A percentile compares a stretch with the other conserved stretches of the same genome.
These are phyloP conservation scores for Pseudolycoriella hygida DNA, from an alignment of 2,888 invertebrate species.

Conservation along the genomic window DNA sequence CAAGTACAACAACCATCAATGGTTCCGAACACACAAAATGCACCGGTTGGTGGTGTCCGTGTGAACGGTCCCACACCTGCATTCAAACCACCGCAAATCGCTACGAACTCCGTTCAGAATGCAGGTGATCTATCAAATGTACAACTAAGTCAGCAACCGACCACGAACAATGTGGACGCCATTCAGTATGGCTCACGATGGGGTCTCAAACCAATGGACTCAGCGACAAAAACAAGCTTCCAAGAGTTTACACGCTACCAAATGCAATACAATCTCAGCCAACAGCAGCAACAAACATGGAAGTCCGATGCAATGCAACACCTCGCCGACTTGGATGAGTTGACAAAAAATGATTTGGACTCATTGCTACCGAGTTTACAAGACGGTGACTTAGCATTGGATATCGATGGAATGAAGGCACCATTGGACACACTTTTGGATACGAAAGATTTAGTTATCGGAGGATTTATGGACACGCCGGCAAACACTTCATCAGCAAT, in stretches of 20 bases:
- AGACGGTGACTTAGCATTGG: constrained; percentile 35
- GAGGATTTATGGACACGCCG: constrained; percentile 19
- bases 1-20: constrained; percentile 12
- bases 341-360: constrained; percentile 38
- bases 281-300: constrained; percentile 21
- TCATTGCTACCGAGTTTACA: constrained; percentile 43
- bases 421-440: constrained; percentile 26
- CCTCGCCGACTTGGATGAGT: constrained; percentile 21
- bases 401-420: constrained; percentile 24
- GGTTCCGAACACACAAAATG: constrained; percentile 6
- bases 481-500: constrained; percentile 10
- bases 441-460: constrained; percentile 27
- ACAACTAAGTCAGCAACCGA: constrained; percentile 7
- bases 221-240: constrained; percentile 41
- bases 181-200: constrained; percentile 23
- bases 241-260: constrained; percentile 46
- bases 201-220: constrained; percentile 38
- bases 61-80: background rate
- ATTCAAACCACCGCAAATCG: background rate
- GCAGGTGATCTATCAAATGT: background rate
- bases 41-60: constrained; percentile 15
- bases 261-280: constrained; percentile 42
- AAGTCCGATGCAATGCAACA: background rate
- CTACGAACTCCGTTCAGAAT: background rate
- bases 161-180: constrained; percentile 4